Conservation (phyloP, 2,113 vertebrate genomes). For the Phylloscopus trochiloides region DNA sequence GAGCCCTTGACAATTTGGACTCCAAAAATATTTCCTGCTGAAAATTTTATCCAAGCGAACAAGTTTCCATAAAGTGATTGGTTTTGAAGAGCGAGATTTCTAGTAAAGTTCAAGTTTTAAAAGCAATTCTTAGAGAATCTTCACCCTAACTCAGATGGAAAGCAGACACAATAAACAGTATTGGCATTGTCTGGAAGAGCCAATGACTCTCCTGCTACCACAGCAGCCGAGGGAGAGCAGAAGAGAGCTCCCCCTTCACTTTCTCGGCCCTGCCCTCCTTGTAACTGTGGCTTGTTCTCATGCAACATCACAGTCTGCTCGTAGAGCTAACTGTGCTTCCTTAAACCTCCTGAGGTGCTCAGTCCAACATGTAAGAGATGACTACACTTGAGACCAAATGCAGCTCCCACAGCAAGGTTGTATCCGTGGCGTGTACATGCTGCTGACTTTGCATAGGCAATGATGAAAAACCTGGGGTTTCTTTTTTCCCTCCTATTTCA, state of each 20-base stretch:
- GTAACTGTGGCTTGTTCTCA: background rate
- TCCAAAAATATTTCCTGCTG: background rate
- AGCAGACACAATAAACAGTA: background rate
- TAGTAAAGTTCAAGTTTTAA: background rate
- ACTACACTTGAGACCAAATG: background rate
- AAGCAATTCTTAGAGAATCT: background rate
- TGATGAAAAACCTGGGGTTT: background rate
- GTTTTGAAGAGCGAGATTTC: background rate
- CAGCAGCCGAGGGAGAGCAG: background rate
- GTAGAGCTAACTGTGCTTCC: background rate
- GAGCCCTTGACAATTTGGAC: background rate
- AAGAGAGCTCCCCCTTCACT: background rate
- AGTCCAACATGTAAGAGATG: background rate
- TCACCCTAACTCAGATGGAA: background rate
- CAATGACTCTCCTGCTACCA: background rate
- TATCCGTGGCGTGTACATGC: background rate
- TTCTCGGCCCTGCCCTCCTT: background rate
- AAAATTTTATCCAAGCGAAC: background rate
- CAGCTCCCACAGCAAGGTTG: background rate
- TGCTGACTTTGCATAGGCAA: background rate
- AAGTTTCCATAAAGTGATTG: background rate
- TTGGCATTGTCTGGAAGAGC: background rate
- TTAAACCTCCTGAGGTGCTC: background rate
- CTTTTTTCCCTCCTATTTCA: background rate
- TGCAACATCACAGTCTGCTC: background rate